A percentile compares a stretch with the other conserved stretches of the same genome.
Conservation (phyloP, 2,113 vertebrate genomes). For the Hemichromis elongatus region DNA sequence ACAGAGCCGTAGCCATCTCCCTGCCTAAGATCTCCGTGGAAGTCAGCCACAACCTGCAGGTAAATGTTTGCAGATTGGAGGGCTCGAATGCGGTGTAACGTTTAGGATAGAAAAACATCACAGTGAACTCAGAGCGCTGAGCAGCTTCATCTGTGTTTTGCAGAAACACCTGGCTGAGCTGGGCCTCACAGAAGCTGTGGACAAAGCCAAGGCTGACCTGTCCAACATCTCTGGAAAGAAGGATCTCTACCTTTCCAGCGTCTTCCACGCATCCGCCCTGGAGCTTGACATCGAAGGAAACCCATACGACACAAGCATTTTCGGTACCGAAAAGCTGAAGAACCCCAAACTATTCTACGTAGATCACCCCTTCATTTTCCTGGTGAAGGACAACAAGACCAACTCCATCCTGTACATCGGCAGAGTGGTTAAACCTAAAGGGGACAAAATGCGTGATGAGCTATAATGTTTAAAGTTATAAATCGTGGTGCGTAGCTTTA, state of each 20-base stretch:
- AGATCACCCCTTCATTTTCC: slow-evolving; percentile 94
- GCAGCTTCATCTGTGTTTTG: neutral
- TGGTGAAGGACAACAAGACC: slow-evolving; percentile 93
- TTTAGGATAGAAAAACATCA: neutral
- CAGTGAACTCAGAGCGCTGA: neutral
- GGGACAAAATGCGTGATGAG: slow-evolving; percentile 93
- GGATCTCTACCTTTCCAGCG: slow-evolving; percentile 89
- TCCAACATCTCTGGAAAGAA: slow-evolving; percentile 98
- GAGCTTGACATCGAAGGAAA: slow-evolving; percentile 89
- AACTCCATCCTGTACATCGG: slow-evolving; percentile 92
- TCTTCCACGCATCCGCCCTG: slow-evolving; percentile 87
- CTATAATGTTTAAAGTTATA: slow-evolving; percentile 72
- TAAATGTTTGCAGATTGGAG: slow-evolving; percentile 26
- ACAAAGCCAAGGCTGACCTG: slow-evolving; percentile 93
- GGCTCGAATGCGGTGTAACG: too few relatives aligned
- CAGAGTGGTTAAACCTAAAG: slow-evolving; percentile 88
- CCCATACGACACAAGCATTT: slow-evolving; percentile 85
- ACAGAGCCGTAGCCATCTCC: slow-evolving; percentile 87
- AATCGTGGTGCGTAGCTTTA: neutral
- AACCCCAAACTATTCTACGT: slow-evolving; percentile 92
- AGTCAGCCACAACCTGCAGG: slow-evolving; percentile 93
- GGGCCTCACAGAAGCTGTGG: slow-evolving; percentile 90
- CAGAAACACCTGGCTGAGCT: slow-evolving; percentile 91
- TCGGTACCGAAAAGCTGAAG: slow-evolving; percentile 80
- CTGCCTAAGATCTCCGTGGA: slow-evolving; percentile 87